Evolutionary conservation across 2,888 invertebrate genomes (phyloP).

Genomic region (Monopis laevigella): DNA sequence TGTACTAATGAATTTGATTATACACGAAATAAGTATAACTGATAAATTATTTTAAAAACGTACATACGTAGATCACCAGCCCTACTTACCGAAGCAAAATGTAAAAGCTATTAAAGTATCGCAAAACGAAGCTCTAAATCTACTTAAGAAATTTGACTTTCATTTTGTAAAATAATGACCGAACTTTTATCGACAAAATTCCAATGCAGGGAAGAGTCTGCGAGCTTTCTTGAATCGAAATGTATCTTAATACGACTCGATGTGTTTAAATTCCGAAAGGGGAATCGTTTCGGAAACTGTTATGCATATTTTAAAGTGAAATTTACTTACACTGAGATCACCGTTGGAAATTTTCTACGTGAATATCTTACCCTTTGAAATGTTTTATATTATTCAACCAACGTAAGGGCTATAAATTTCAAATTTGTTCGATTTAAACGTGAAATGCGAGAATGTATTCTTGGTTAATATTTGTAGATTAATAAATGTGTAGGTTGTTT

Average conservation of each 20-base stretch:
- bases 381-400: slow-evolving; percentile 50
- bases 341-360: slow-evolving; percentile 33
- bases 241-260: slow-evolving; percentile 61
- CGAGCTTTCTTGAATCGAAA: slow-evolving; percentile 55
- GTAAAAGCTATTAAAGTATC: no score
- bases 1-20: no score
- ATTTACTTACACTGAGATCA: slow-evolving; percentile 52
- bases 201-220: slow-evolving; percentile 3
- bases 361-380: slow-evolving; percentile 55
- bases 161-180: slow-evolving; percentile 5
- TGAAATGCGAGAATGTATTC: no score
- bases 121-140: slow-evolving; percentile 2
- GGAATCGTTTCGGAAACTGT: slow-evolving; percentile 63
- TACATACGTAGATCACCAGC: no score
- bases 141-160: slow-evolving; percentile 13
- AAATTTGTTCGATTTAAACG: slow-evolving; percentile 21
- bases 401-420: slow-evolving; percentile 42
- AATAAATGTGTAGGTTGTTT: no score
- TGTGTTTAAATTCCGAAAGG: slow-evolving; percentile 61
- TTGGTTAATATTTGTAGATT: no score
- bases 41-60: no score
- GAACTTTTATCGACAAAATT: slow-evolving; percentile 22
- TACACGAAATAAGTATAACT: no score
- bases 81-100: no score
- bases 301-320: slow-evolving; percentile 67